A percentile compares a stretch with the other conserved stretches of the same genome.
Evolutionary conservation across 1,140 invertebrate species (phyloP).

Genomic region (Argopecten irradians): DNA sequence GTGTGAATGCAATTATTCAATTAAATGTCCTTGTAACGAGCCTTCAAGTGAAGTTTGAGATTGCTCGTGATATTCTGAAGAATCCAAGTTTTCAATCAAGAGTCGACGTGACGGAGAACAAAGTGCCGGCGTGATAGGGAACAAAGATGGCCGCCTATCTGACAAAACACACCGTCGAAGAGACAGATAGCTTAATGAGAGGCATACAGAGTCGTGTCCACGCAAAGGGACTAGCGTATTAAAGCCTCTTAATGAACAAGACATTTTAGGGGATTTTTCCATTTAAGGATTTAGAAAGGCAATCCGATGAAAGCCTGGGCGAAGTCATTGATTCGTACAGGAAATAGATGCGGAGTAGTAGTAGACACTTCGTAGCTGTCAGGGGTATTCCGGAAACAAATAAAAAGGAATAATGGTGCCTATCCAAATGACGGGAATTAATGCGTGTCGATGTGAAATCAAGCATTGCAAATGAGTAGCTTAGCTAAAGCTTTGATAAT

Average conservation of each 20-base stretch:
- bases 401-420: background rate
- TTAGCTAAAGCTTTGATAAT: background rate
- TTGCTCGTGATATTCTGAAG: background rate
- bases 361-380: background rate
- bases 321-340: background rate
- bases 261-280: background rate
- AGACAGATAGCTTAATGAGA: background rate
- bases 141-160: background rate
- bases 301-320: background rate
- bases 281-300: background rate
- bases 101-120: background rate
- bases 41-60: background rate
- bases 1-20: background rate
- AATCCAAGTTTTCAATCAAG: background rate
- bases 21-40: background rate
- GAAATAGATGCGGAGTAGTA: background rate
- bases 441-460: background rate
- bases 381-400: background rate
- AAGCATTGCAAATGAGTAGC: background rate
- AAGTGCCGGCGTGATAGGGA: background rate
- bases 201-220: background rate
- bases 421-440: background rate
- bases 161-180: background rate
- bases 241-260: background rate
- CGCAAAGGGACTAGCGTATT: background rate